Conservation (phyloP, 2,113 vertebrate genomes). For the Clarias batrachus region DNA sequence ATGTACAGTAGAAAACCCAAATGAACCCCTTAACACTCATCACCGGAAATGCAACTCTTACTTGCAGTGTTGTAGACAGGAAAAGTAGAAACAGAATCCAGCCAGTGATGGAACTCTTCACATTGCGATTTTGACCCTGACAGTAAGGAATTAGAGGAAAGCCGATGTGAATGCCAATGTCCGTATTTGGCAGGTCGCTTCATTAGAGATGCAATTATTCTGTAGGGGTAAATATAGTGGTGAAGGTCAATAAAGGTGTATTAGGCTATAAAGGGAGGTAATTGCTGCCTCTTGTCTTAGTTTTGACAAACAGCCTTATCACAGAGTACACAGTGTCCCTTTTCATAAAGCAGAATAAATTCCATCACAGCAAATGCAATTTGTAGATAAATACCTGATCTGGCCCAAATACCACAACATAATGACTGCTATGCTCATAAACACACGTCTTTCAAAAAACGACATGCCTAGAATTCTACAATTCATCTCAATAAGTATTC, state of each 20-base stretch:
- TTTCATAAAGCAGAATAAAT: constrained; percentile 44
- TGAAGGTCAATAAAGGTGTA: constrained; percentile 47
- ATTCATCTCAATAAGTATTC: background rate
- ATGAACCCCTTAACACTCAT: background rate
- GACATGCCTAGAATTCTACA: background rate
- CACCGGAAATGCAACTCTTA: no score
- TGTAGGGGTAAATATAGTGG: constrained; percentile 28
- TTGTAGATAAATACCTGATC: background rate
- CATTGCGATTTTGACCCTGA: background rate
- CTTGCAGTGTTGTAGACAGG: background rate
- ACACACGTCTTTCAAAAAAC: background rate
- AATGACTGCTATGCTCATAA: background rate
- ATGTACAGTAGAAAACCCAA: background rate
- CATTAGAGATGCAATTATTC: constrained; percentile 50
- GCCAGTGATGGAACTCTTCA: background rate
- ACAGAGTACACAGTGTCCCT: constrained; percentile 2
- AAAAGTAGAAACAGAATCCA: background rate
- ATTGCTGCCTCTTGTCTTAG: constrained; percentile 46
- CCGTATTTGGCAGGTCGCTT: constrained; percentile 20
- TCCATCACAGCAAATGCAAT: constrained; percentile 20
- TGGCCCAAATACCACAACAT: background rate
- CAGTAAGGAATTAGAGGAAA: background rate
- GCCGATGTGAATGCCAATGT: background rate
- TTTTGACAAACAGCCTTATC: constrained; percentile 39
- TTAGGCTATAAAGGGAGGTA: constrained; percentile 44